Base-by-base conservation (phyloP, 2,113 vertebrate genomes). In the Anthoscopus minutus region DNA sequence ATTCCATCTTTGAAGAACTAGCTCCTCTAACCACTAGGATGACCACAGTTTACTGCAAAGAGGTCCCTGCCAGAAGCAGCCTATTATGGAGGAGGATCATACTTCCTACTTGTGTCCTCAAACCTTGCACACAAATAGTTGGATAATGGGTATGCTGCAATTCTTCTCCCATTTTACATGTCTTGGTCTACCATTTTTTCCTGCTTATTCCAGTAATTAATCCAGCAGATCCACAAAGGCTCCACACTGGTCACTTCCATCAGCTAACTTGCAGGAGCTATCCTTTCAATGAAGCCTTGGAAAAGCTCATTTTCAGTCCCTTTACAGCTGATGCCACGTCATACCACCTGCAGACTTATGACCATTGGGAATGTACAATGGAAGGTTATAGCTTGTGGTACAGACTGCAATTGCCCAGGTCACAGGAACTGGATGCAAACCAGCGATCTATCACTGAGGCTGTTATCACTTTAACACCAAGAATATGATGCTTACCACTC, bases 91-190 rank as follows among this genome's bases (percentile, higher is more conserved):
- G 21, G 15, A 61, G 22, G 8, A 61, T 17, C 35, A 25, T 40
- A 27, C 51, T 37, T 79, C 33, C 50, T 61, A 80, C 33, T 58
- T 44, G 33, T 60, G 18, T 66, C 12, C 5, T 6, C 67, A 57
- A 64, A 57, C 33, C 45, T 27, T 24, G 14, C 31, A 76, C 8
- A 7, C 1, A 6, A 1, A 48, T 0, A 19, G 12, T 0, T 45
- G 53, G 18, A 30, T 42, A 81, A 48, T 0, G 1, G 5, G 30
- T 23, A 33, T 2, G 7, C 27, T 78, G 53, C 33, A 30, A 66
- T 89, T 21, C 38, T 62, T 37, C n/a, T n/a, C 37, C 53, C 1
- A 0, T 70, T 71, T 83, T 48, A 58, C 21, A 15, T 42, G 17
- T 42, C 56, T 37, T 27, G 14, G 13, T 35, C n/a, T 45, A 47